These are phyloP conservation scores for Drosophila imparisetae DNA, from an alignment of 2,888 invertebrate genomes.

Conservation along the genomic window DNA sequence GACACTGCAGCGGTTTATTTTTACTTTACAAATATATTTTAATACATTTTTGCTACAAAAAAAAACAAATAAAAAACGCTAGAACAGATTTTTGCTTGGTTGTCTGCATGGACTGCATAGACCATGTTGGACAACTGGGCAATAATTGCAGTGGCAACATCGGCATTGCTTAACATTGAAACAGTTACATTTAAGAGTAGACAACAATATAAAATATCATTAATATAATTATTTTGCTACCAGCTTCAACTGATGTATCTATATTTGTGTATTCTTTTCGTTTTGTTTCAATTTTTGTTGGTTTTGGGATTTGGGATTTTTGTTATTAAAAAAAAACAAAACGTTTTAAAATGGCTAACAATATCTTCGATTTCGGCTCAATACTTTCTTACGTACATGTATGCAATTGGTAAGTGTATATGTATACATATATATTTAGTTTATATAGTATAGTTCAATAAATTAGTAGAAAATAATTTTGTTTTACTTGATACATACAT, in stretches of 20 bases:
- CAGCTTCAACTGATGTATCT: slow-evolving; percentile 15
- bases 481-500: slow-evolving; percentile 32
- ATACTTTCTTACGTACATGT: neutral
- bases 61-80: slow-evolving; percentile 24
- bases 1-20: slow-evolving; percentile 50
- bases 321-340: neutral
- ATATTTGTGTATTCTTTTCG: slow-evolving; percentile 1
- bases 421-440: neutral
- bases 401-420: slow-evolving; percentile 1
- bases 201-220: slow-evolving; percentile 2
- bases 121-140: slow-evolving; percentile 10
- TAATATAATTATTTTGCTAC: slow-evolving; percentile 2
- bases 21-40: slow-evolving; percentile 38
- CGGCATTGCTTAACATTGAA: slow-evolving; percentile 42
- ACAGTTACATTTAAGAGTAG: slow-evolving; percentile 26
- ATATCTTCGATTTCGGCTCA: slow-evolving; percentile 15
- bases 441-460: slow-evolving; percentile 45
- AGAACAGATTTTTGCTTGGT: slow-evolving; percentile 13
- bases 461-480: slow-evolving; percentile 68
- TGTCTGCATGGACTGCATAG: neutral
- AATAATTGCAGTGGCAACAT: slow-evolving; percentile 28
- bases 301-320: slow-evolving; percentile 4
- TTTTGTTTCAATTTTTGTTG: slow-evolving; percentile 10
- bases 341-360: neutral
- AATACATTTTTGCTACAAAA: slow-evolving; percentile 45